A percentile compares a stretch with the other conserved stretches of the same genome.
These are phyloP conservation scores for Tympanuchus pallidicinctus DNA, from an alignment of 2,113 vertebrate species.

Conservation along the genomic window DNA sequence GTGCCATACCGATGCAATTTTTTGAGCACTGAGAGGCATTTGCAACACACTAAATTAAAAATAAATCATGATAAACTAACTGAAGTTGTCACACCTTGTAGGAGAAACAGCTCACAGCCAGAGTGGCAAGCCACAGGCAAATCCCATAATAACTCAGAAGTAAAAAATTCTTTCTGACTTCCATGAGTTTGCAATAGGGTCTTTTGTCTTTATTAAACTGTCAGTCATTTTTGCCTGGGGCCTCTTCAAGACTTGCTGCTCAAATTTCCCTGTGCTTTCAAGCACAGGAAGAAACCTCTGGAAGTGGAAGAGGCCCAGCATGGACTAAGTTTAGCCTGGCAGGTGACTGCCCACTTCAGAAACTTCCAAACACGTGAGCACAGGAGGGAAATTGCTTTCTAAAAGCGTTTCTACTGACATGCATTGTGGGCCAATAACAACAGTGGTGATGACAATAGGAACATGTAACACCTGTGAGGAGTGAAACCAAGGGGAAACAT, in stretches of 20 bases:
- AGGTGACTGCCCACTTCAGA: not conserved
- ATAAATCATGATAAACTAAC: not conserved
- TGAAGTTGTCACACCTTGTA: not conserved
- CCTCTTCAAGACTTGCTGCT: not conserved
- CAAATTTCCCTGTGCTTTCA: not conserved
- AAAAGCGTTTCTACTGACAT: not conserved
- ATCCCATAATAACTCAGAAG: not conserved
- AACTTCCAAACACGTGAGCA: not conserved
- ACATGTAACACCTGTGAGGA: not conserved
- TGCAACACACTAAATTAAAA: fast-evolving
- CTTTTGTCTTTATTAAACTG: not conserved
- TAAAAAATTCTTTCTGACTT: not conserved
- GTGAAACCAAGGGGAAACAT: not conserved
- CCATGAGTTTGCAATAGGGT: not conserved
- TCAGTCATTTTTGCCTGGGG: not conserved
- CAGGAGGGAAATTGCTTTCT: not conserved
- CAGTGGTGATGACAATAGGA: not conserved
- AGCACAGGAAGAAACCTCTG: not conserved
- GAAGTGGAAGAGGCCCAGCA: not conserved
- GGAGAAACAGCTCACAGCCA: not conserved
- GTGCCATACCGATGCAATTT: not conserved
- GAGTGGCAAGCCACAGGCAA: not conserved
- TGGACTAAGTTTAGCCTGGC: not conserved
- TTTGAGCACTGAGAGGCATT: not conserved
- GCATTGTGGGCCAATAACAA: not conserved